phyloP scores from a whole-genome alignment of 2,797 vertebrate species.

The Philypnodon macrostomus region DNA sequence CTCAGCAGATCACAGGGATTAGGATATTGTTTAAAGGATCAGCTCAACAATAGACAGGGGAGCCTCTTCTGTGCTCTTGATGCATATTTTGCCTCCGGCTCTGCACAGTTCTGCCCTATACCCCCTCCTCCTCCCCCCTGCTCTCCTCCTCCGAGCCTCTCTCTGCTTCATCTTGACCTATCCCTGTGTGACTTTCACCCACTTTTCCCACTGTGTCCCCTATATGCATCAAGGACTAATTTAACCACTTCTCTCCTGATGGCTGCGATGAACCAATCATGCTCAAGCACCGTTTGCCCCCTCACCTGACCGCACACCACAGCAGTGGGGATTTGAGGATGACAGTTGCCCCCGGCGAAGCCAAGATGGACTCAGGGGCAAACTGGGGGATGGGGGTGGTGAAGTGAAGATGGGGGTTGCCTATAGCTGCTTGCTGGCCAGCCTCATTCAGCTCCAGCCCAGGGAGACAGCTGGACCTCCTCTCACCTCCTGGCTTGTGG shows the following conservation, averaged over 20 bases:
- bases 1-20: conserved; percentile 59
- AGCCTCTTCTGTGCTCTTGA: conserved; percentile 40
- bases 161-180: conserved; percentile 42
- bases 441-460: conserved; percentile 51
- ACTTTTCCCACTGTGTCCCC: conserved; percentile 29
- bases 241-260: conserved; percentile 44
- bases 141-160: conserved; percentile 19
- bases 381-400: conserved; percentile 52
- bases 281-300: conserved; percentile 55
- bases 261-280: conserved; percentile 53
- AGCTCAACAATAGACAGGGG: conserved; percentile 71
- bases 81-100: conserved; percentile 57
- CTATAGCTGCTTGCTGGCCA: conserved; percentile 15
- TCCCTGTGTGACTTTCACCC: conserved; percentile 36
- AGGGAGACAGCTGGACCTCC: conserved; percentile 74
- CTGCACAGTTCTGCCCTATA: conserved; percentile 24
- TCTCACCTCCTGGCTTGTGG: conserved; percentile 68
- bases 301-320: conserved; percentile 60
- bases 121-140: conserved; percentile 27
- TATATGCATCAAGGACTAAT: conserved; percentile 43
- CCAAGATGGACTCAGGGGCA: conserved; percentile 53
- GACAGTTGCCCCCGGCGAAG: conserved; percentile 67
- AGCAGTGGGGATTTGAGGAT: conserved; percentile 58
- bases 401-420: conserved; percentile 2
- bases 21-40: conserved; percentile 69